phyloP scores from a whole-genome alignment of 2,113 vertebrate genomes.

The Panthera tigris region DNA sequence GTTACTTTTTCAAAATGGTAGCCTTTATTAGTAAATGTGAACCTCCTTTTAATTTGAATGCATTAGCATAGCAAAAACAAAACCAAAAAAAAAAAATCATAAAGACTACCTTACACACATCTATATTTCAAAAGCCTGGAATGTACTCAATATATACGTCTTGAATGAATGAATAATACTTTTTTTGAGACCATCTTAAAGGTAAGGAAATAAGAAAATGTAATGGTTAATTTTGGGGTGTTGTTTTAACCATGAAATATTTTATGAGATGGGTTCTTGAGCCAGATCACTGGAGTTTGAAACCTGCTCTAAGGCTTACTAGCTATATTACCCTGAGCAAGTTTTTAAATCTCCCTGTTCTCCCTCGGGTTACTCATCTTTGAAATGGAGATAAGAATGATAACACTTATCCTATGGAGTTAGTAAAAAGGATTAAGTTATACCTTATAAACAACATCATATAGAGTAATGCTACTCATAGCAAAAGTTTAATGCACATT shows the following conservation, averaged over 20 bases:
- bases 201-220: constrained; percentile 27
- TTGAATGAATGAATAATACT: background rate
- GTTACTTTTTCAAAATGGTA: constrained; percentile 30
- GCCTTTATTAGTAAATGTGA: background rate
- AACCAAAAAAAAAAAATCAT: background rate
- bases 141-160: background rate
- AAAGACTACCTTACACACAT: background rate
- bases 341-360: background rate
- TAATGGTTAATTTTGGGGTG: background rate
- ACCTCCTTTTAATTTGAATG: constrained; percentile 50
- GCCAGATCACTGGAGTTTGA: background rate
- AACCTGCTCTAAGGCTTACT: background rate
- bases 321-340: background rate
- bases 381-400: background rate
- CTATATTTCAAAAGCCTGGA: background rate
- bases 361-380: background rate
- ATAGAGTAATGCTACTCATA: background rate
- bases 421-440: background rate
- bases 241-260: background rate
- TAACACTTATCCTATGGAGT: background rate
- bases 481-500: background rate
- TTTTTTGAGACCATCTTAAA: background rate
- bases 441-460: background rate
- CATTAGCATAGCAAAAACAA: background rate
- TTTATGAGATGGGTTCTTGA: background rate